Evolutionary conservation across 2,797 vertebrate species (phyloP).

Genomic region (Hemibagrus guttatus): DNA sequence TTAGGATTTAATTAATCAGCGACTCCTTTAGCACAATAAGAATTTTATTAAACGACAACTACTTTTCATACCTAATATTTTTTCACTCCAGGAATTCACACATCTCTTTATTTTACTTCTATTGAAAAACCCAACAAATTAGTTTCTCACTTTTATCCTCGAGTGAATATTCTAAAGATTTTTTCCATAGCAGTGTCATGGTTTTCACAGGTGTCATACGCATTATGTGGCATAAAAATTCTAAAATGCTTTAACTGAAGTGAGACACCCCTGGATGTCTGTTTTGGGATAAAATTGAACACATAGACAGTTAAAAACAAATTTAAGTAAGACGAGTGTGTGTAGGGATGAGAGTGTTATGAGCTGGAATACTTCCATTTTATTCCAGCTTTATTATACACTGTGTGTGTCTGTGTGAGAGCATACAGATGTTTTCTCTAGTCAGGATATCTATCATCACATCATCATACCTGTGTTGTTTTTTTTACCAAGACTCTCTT

Average conservation of each 20-base stretch:
- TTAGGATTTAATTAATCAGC: neutral
- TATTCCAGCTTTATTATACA: no score
- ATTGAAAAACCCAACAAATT: neutral
- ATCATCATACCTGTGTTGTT: neutral
- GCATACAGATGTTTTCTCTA: neutral
- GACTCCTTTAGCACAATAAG: neutral
- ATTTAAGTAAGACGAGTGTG: constrained; percentile 5
- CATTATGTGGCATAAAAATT: constrained; percentile 55
- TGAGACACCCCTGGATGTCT: neutral
- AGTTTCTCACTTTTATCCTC: neutral
- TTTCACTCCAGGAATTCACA: neutral
- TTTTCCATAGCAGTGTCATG: neutral
- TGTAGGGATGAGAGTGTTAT: neutral
- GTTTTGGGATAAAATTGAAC: neutral
- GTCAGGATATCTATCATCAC: no score
- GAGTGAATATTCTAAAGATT: neutral
- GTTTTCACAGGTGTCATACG: neutral
- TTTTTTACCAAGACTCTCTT: neutral
- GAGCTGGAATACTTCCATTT: neutral
- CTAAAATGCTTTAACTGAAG: neutral
- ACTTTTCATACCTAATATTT: neutral
- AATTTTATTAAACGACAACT: neutral
- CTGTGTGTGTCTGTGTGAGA: neutral
- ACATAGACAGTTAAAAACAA: neutral
- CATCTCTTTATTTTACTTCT: neutral